These are phyloP conservation scores for Phalacrocorax pelagicus DNA, from an alignment of 2,113 vertebrate species.

Conservation along the genomic window DNA sequence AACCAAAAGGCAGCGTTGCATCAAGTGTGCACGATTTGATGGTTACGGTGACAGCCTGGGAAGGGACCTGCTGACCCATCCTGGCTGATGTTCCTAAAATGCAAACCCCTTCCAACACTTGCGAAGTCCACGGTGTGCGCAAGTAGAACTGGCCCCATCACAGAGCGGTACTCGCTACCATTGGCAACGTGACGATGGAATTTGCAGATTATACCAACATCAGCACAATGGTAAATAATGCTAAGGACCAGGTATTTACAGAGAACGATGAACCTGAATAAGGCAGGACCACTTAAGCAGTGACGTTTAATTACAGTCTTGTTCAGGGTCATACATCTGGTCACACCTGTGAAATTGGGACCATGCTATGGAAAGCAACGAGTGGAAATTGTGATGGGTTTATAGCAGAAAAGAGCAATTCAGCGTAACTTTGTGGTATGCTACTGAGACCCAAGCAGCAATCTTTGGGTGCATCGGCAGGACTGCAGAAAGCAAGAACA, in stretches of 20 bases:
- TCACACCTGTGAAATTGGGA: neutral
- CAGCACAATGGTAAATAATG: neutral
- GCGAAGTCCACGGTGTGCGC: rapidly evolving
- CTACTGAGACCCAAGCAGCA: neutral
- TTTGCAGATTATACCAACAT: neutral
- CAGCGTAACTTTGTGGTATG: neutral
- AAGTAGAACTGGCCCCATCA: neutral
- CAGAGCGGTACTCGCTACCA: neutral
- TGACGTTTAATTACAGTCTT: neutral
- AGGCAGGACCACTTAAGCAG: neutral
- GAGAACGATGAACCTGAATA: neutral
- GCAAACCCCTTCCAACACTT: neutral
- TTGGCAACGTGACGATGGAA: too few species aligned
- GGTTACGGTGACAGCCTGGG: neutral
- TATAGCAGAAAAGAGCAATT: neutral
- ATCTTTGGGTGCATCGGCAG: neutral
- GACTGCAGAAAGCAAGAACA: neutral
- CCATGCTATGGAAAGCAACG: neutral
- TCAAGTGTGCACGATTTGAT: neutral
- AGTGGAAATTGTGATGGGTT: neutral
- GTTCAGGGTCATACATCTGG: neutral
- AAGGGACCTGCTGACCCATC: neutral
- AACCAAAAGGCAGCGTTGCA: neutral
- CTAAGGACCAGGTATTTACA: neutral
- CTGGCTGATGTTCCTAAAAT: neutral